A percentile compares a stretch with the other conserved stretches of the same genome.
Evolutionary conservation across 2,113 vertebrate species (phyloP).

Genomic region (Crotophaga sulcirostris): DNA sequence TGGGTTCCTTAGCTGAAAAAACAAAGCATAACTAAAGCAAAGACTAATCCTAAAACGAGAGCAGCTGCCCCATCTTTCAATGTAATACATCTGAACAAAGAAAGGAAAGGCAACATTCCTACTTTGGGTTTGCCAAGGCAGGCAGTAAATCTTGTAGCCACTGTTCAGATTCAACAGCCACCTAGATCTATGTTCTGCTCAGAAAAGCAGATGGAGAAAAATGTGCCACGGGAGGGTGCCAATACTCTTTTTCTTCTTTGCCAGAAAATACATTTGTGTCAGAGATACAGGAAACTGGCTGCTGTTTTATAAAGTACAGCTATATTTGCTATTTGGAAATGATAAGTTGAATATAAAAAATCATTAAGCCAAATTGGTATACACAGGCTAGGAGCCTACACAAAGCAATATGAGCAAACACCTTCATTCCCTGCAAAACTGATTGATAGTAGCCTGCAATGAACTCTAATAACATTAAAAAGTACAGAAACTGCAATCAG

Average conservation of each 20-base stretch:
- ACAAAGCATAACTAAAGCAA: background rate
- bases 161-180: background rate
- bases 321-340: background rate
- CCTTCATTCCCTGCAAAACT: background rate
- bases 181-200: background rate
- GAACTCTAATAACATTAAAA: background rate
- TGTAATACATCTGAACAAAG: background rate
- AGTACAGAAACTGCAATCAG: background rate
- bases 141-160: background rate
- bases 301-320: background rate
- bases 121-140: background rate
- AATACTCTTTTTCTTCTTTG: background rate
- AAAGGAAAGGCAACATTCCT: background rate
- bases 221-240: background rate
- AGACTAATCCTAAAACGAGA: background rate
- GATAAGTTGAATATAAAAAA: background rate
- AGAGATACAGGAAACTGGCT: background rate
- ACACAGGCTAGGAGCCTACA: background rate
- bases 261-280: background rate
- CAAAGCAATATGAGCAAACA: background rate
- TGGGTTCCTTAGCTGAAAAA: background rate
- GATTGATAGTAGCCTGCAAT: background rate
- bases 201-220: background rate
- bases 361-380: background rate
- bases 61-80: background rate